Conservation (phyloP, 2,797 vertebrate species). For the Dermochelys coriacea region DNA sequence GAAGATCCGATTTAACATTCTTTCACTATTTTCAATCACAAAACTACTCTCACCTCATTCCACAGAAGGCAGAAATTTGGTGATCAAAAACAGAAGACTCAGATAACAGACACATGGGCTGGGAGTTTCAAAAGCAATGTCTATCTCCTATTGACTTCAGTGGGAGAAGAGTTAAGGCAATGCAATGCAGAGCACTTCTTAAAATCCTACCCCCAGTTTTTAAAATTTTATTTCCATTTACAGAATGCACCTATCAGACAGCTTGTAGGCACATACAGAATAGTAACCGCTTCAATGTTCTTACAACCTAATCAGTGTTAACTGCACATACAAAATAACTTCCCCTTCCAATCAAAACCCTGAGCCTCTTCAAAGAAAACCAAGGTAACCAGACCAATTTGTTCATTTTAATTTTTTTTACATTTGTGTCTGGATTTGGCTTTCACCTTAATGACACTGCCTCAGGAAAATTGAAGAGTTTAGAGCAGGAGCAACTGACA, state of each 20-base stretch:
- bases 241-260: not conserved
- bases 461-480: not conserved
- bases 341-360: not conserved
- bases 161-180: not conserved
- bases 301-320: not conserved
- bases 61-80: not conserved
- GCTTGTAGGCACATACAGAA: fast-evolving
- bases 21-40: not conserved
- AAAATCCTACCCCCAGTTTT: not conserved
- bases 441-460: not conserved
- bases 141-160: not conserved
- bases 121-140: not conserved
- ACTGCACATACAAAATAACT: not conserved
- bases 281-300: not conserved
- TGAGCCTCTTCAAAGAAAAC: not conserved
- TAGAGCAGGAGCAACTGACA: not conserved
- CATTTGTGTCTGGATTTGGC: not conserved
- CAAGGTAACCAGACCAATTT: not conserved
- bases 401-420: not conserved
- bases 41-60: not conserved
- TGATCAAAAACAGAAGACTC: not conserved
- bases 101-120: not conserved
- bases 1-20: not conserved
- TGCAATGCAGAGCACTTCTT: not conserved
- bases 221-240: not conserved